A percentile compares a stretch with the other conserved stretches of the same genome.
These are phyloP conservation scores for Lerista edwardsae DNA, from an alignment of 2,797 vertebrate genomes.

Conservation along the genomic window DNA sequence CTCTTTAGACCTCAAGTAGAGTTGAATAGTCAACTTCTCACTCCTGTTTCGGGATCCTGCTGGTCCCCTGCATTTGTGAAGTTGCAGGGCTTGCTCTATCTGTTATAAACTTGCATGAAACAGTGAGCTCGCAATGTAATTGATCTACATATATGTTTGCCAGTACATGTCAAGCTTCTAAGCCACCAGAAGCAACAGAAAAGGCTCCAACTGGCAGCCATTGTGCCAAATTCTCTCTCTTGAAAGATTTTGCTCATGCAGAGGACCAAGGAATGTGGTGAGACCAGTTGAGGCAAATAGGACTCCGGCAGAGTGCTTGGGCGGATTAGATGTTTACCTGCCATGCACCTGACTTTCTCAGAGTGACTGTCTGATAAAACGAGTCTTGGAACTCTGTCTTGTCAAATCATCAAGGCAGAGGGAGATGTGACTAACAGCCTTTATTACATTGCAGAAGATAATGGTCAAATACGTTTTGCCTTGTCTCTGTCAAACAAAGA, in stretches of 20 bases:
- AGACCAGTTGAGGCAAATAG: not conserved
- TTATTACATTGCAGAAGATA: not conserved
- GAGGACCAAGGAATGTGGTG: not conserved
- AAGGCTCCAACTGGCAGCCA: not conserved
- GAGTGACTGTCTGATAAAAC: too few relatives aligned
- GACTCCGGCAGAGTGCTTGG: not conserved
- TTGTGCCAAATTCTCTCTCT: not conserved
- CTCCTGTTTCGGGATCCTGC: not conserved
- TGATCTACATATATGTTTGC: not conserved
- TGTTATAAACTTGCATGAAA: not conserved
- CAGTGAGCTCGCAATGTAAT: not conserved
- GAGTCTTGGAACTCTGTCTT: not conserved
- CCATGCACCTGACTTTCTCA: not conserved
- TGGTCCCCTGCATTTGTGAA: not conserved
- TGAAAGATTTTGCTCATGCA: not conserved
- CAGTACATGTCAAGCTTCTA: not conserved
- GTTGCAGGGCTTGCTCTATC: not conserved
- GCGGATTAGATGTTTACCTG: not conserved
- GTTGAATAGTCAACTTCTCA: not conserved
- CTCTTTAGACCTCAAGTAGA: not conserved
- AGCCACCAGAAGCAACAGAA: not conserved
- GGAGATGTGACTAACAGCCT: not conserved
- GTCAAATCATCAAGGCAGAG: not conserved
- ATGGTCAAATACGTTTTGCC: not conserved
- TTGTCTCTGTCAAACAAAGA: not conserved